Base-by-base conservation (phyloP, 2,888 invertebrate genomes). In the Leptinotarsa tumamoca region DNA sequence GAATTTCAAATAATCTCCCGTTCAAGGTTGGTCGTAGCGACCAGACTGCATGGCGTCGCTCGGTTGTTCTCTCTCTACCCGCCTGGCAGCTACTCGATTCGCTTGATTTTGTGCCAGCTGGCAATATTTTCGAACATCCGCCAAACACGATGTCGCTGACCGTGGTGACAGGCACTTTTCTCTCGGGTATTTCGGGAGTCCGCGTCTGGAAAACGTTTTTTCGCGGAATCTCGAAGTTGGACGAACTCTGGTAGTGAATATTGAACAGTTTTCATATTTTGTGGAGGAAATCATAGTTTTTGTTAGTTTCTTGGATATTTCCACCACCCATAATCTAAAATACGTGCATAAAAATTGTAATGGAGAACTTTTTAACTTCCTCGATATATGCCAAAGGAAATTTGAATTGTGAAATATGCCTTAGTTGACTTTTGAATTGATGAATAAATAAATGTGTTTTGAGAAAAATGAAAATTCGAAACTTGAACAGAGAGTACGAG, bases 51-150 rank as follows among this genome's bases (percentile, higher is more conserved):
- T 63, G 63, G 63, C 63, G 63, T 43, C 33, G 63, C 23, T 43
- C 10, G 4, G 58, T 23, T 7, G 61, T 15, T 54, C 27, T n/a
- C 15, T 61, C 61, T 21, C 61, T 61, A 15, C 17, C 33, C 33
- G 33, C n/a, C 52, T 52, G n/a, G 17, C 52, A 52, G n/a, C 52
- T 52, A 61, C 63, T 33, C 63, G 63, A 43, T 43, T 63, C 63
- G 18, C n/a, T 63, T 63, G 63, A 33, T 63, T 63, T 63, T 63
- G 63, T 63, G 63, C 63, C 63, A 63, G 63, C 63, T 63, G 33
- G 43, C 33, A 63, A 63, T 63, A 63, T 63, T 63, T 63, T 43
- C 7, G 63, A 63, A 63, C 43, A 63, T 63, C 63, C 43, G 63
- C 63, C 17, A n/a, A 43, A 63, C 5, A 33, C 63, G 63, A 43